Base-by-base conservation (phyloP, 35 echinoderm and acorn worm genomes). In the Nesometra sesokonis region DNA sequence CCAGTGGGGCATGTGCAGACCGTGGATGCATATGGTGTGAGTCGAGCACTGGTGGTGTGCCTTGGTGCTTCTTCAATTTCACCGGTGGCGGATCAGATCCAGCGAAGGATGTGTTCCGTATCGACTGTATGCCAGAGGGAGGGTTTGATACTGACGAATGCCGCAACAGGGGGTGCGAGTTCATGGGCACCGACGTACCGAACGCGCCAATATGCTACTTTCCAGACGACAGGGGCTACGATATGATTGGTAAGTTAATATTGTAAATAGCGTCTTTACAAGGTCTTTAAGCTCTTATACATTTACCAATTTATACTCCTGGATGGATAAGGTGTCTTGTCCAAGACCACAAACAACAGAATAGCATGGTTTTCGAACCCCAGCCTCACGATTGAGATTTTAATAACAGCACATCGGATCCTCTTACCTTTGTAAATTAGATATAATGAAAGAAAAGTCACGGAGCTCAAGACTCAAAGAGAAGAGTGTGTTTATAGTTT, bases 1-100 rank as follows among this genome's bases (percentile, higher is more conserved):
- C 85, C 19, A 87, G 85, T 35, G 82, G 82, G 4, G 13, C 8
- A 23, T 97, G 94, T 38, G 77, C 82, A n/a, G 91, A 78, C 4
- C 91, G 91, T 1, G 85, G 82, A 29, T 97, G 94, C 57, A 36
- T 91, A 32, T 97, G 91, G 91, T 90, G 89, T 40, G 82, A 87
- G 31, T 33, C 88, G 21, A 57, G 29, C 77, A 35, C 40, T 3
- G 17, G 46, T 23, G 86, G 88, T 5, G 77, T 87, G 0, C 94
- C 94, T 31, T 93, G 91, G 88, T 97, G 94, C 79, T 97, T 93
- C 89, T 97, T 93, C 57, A 91, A 94, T 35, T 85, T 85, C 34
- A 90, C 88, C 30, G 84, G 88, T 21, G 92, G 87, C 32, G 46
- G 78, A 31, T 34, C 78, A 0, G 34, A 37, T 29, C 81, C 81